Base-by-base conservation (phyloP, 2,888 invertebrate species). In the Idaea biselata region DNA sequence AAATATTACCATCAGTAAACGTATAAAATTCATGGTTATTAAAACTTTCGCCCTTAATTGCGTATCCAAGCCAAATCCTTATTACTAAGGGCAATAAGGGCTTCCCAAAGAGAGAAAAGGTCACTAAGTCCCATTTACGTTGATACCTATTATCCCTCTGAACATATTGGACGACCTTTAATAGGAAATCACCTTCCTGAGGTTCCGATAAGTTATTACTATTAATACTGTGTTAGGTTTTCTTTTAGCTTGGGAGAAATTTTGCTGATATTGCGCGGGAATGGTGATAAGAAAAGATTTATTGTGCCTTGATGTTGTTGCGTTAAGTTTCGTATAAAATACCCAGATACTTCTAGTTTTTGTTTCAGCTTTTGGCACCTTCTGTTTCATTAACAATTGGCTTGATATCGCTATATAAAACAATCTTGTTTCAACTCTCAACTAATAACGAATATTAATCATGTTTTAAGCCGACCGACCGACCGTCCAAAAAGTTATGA, bases 41-140 rank as follows among this genome's bases (percentile, higher is more conserved):
- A 88, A 87, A 89, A 88, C 81, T 89, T 88, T 86, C 76, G 65
- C 66, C 85, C 86, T 82, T 88, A 88, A 89, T 88, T 87, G 84
- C 80, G 79, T 79, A 80, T 83, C 79, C 76, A 78, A 80, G 77
- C 82, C 75, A 80, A 86, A 87, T 86, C 86, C 87, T 81, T 86
- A 83, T 83, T 83, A 82, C 76, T 75, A 76, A 78, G 64, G 68
- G 64, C 66, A 68, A 61, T 68, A 63, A 67, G 65, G 63, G 69
- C 11, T 59, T 14, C 68, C 62, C 73, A 78, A 75, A 68, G 61
- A 73, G 70, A 75, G 62, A 73, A 75, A 77, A 84, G 81, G 82
- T 80, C 82, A 83, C 83, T 80, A 83, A 85, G 83, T 76, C 83
- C 84, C 82, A 87, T 87, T 87, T 83, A 83, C 74, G 85, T 84